Conservation (phyloP, 2,797 vertebrate species). For the Anguilla obscura region DNA sequence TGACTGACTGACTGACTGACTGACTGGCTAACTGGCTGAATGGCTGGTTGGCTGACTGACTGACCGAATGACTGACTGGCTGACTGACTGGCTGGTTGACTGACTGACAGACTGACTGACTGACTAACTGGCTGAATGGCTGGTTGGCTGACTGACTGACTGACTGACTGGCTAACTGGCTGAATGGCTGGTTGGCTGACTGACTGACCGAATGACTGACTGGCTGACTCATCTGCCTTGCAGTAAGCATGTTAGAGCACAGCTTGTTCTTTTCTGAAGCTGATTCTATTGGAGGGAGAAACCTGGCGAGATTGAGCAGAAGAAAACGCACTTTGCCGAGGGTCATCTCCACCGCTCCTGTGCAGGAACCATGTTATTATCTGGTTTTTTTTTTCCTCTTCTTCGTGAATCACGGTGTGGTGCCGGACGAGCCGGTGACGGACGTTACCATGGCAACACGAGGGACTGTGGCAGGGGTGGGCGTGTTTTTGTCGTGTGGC, state of each 20-base stretch:
- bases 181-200: not conserved
- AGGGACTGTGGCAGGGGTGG: not conserved
- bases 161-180: not conserved
- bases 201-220: not conserved
- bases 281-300: not conserved
- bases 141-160: not conserved
- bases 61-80: not conserved
- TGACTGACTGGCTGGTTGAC: not conserved
- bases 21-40: not conserved
- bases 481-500: not conserved
- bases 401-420: not conserved
- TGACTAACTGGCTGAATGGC: not conserved
- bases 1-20: no score
- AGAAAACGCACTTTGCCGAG: not conserved
- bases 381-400: not conserved
- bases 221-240: not conserved
- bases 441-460: not conserved
- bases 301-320: not conserved
- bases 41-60: not conserved
- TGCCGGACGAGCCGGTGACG: not conserved
- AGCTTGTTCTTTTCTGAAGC: not conserved
- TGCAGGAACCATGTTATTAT: not conserved
- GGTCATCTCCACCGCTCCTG: not conserved
- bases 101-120: no score
- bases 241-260: not conserved